Evolutionary conservation across 2,888 invertebrate species (phyloP).

Genomic region (Drosophila fulvimacula): DNA sequence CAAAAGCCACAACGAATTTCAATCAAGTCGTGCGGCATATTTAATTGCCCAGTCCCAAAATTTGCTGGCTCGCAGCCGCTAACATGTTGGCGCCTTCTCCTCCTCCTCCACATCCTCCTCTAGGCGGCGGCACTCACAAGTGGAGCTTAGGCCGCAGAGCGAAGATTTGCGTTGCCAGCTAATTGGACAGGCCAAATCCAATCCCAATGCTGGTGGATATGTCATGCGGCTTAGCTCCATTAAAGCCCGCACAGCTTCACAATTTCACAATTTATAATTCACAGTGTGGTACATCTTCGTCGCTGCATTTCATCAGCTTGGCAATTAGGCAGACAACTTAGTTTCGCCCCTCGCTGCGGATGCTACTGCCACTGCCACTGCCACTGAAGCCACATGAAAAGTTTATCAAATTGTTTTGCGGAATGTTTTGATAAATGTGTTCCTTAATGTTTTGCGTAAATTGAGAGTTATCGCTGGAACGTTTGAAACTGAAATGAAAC

Average conservation of each 20-base stretch:
- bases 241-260: slow-evolving; percentile 5
- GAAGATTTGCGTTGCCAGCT: slow-evolving; percentile 19
- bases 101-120: too few species aligned
- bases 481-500: neutral
- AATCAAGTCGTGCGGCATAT: slow-evolving; percentile 67
- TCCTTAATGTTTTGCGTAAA: slow-evolving; percentile 4
- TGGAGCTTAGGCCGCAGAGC: slow-evolving; percentile 7
- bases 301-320: slow-evolving; percentile 25
- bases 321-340: slow-evolving; percentile 27
- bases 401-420: slow-evolving; percentile 6
- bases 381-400: slow-evolving; percentile 15
- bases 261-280: slow-evolving; percentile 8
- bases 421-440: slow-evolving; percentile 11
- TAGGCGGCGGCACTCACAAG: neutral
- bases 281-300: slow-evolving; percentile 5
- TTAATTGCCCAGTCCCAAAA: slow-evolving; percentile 64
- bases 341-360: neutral
- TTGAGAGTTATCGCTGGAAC: neutral
- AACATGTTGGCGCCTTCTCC: slow-evolving; percentile 1
- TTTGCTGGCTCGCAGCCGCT: neutral
- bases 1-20: slow-evolving; percentile 64
- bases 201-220: slow-evolving; percentile 32
- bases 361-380: neutral
- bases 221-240: slow-evolving; percentile 29
- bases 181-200: slow-evolving; percentile 27